Conservation (phyloP, 2,797 vertebrate genomes). For the Garrulus glandarius region DNA sequence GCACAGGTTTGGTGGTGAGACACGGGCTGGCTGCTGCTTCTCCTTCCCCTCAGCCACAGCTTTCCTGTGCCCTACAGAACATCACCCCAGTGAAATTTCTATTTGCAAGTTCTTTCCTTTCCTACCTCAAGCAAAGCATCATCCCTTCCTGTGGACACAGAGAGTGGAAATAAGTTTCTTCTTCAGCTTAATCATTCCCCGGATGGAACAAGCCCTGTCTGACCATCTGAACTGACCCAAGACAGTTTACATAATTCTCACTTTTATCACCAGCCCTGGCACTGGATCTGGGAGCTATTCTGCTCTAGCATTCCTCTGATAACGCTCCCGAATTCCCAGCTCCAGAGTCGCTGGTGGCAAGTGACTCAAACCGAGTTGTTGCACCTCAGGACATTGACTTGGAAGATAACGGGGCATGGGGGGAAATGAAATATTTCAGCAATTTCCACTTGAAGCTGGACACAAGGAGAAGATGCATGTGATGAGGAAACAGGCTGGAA, state of each 20-base stretch:
- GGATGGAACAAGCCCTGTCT: not conserved
- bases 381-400: not conserved
- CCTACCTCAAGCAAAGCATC: not conserved
- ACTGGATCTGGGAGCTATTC: not conserved
- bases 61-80: not conserved
- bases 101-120: not conserved
- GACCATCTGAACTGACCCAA: not conserved
- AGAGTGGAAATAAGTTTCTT: not conserved
- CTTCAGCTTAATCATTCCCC: not conserved
- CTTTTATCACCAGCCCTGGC: not conserved
- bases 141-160: not conserved
- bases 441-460: not conserved
- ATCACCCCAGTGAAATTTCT: not conserved
- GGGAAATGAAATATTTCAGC: not conserved
- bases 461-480: not conserved
- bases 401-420: rapidly evolving
- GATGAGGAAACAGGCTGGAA: not conserved
- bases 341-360: not conserved
- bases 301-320: not conserved
- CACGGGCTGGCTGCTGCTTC: not conserved
- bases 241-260: not conserved
- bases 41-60: not conserved
- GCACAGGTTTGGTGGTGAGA: not conserved
- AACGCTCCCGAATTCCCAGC: not conserved
- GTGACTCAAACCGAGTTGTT: not conserved